A percentile compares a stretch with the other conserved stretches of the same genome.
phyloP scores from a whole-genome alignment of 2,888 invertebrate genomes.

The Drosophila crucigera region DNA sequence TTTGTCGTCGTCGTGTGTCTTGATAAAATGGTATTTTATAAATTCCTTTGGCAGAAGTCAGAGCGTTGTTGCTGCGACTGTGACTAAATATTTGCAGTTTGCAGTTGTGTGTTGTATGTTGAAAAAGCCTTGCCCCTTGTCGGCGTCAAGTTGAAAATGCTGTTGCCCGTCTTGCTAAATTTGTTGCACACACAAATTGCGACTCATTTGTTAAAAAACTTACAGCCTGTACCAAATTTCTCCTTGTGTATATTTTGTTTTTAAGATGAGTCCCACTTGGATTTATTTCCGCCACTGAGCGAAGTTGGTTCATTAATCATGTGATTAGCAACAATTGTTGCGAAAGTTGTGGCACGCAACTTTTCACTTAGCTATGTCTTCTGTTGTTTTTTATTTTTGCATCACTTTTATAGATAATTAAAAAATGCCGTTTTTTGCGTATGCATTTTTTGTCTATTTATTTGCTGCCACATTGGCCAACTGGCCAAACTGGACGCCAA shows the following conservation, averaged over 20 bases:
- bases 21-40: constrained; percentile 82
- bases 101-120: constrained; percentile 16
- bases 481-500: constrained; percentile 68
- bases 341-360: constrained; percentile 63
- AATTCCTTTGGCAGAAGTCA: constrained; percentile 79
- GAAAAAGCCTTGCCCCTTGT: constrained; percentile 42
- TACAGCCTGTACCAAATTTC: background rate
- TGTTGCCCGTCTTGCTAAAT: constrained; percentile 60
- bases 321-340: constrained; percentile 36
- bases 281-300: constrained; percentile 19
- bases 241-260: background rate
- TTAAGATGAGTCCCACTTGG: background rate
- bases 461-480: constrained; percentile 35
- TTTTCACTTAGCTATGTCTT: constrained; percentile 48
- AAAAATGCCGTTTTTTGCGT: constrained; percentile 50
- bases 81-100: constrained; percentile 56
- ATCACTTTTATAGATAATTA: constrained; percentile 55
- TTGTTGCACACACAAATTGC: constrained; percentile 76
- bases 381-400: constrained; percentile 24
- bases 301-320: constrained; percentile 32
- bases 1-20: constrained; percentile 74
- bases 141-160: constrained; percentile 66
- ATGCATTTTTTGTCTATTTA: constrained; percentile 56
- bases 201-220: constrained; percentile 52
- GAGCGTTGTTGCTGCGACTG: constrained; percentile 40